Conservation (phyloP, 1,140 invertebrate species). For the Caenorhabditis remanei region DNA sequence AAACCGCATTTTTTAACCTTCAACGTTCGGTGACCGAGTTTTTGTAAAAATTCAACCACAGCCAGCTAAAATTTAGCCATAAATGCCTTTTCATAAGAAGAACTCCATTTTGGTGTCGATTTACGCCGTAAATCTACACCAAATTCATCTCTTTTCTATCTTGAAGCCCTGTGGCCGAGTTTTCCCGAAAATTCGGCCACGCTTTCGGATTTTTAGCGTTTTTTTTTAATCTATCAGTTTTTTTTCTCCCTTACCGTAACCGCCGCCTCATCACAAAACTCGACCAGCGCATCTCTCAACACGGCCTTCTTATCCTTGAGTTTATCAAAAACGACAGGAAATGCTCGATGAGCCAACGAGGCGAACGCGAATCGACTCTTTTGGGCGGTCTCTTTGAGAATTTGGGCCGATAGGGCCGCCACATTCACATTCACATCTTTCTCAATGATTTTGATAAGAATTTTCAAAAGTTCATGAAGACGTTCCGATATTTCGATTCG, state of each 20-base stretch:
- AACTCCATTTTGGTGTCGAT: too few relatives aligned
- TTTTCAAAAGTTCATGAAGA: slow-evolving; percentile 10
- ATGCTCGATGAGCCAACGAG: background rate
- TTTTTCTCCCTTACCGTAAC: slow-evolving; percentile 19
- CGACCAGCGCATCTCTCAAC: slow-evolving; percentile 18
- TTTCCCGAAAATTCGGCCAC: too few relatives aligned
- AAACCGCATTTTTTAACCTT: too few relatives aligned
- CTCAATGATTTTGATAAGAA: slow-evolving; percentile 20
- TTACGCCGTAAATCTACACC: too few relatives aligned
- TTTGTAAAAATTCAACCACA: too few relatives aligned
- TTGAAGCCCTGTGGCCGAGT: too few relatives aligned
- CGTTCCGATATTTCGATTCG: background rate
- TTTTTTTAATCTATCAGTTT: too few relatives aligned
- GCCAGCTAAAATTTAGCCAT: too few relatives aligned
- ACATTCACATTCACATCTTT: slow-evolving; percentile 57
- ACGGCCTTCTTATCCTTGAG: slow-evolving; percentile 53
- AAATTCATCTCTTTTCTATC: too few relatives aligned
- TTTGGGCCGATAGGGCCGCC: background rate
- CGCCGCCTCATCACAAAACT: slow-evolving; percentile 29
- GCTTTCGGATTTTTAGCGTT: background rate
- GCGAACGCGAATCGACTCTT: background rate
- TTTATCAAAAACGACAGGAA: slow-evolving; percentile 33
- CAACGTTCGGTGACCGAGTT: too few relatives aligned
- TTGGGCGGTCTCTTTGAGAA: slow-evolving; percentile 5
- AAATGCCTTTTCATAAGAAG: too few relatives aligned